Evolutionary conservation across 2,888 invertebrate genomes (phyloP), one percentile per base, ranked within the genome.

Genomic region (Drosophila austrosaltans): DNA sequence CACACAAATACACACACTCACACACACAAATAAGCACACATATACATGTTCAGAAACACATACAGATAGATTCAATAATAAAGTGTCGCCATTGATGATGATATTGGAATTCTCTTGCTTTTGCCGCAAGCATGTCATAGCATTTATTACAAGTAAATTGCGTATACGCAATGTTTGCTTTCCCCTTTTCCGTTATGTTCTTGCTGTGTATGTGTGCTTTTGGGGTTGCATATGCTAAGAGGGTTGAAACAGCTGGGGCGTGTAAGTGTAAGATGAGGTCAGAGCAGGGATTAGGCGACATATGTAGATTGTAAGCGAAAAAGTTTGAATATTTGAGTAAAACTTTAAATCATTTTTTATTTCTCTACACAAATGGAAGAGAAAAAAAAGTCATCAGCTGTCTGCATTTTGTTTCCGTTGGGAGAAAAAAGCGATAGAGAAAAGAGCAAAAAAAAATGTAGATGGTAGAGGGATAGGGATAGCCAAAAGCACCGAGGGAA

Each of bases 71-170:
- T 84, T 87, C 87, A 81, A 83, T 83, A 83, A 87, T 84, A 84
- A 85, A 85, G 83, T 87, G 78, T 70, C 69, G 63, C 44, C 58
- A 63, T 54, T 69, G 67, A 61, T 57, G 63, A 65, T 58, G 67
- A 63, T 48, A 48, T 48, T 48, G 48, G 48, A 48, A 48, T 48
- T 48, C 25, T 12, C 48, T 48, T 48, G 48, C 48, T 48, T 10
- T 65, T 57, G 63, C 67, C 69, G 77, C 82, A 87, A 75, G 85
- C 84, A 85, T 84, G 84, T 72, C 85, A 57, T 75, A 69, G 84
- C 82, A 84, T 84, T 85, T 82, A 87, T 81, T 80, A 85, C 81
- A 81, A 82, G 71, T 53, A 82, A 48, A 48, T 72, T 80, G 69
- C 81, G 81, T 68, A 80, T 82, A 78, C 83, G 78, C 73, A 80